Base-by-base conservation (phyloP, 2,113 vertebrate species). In the Anolis carolinensis region DNA sequence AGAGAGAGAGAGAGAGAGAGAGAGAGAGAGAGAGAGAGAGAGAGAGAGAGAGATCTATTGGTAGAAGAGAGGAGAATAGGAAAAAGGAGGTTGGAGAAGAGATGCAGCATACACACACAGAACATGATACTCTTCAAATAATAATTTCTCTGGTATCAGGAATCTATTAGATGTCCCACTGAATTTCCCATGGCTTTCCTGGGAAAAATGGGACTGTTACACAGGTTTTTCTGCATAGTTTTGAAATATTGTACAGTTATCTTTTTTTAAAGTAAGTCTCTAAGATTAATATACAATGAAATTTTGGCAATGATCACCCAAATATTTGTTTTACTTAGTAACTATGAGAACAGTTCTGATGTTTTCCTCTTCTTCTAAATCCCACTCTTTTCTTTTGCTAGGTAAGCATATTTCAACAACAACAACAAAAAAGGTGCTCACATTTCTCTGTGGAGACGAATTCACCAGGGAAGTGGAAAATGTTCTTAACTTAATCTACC, bases 401-500 rank as follows among this genome's bases (percentile, higher is more conserved):
- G 59, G 52, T 85, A 82, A 62, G 50, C 48, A 86, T 70, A 52
- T 78, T 73, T 72, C 76, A 78, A 68, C 63, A 59, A 75, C 14
- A 85, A 79, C 34, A 11, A 76, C 9, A 73, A 34, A 84, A 83
- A 81, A 65, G 23, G 70, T 81, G 36, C 44, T 82, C 73, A 48
- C 36, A 72, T 85, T 85, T 81, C 79, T 89, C 39, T 75, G 18
- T 59, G n/a, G 87, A 86, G 21, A 71, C 50, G 55, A 82, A 89
- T 72, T 85, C 65, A 62, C 52, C 36, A 72, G 67, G 70, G 13
- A 85, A 85, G 52, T 86, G 52, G 79, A 85, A 89, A 89, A 82
- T 89, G 55, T 85, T 82, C 79, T 78, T 85, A 78, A 89, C 72
- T 76, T 88, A 85, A 85, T 85, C 83, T 79, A 86, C 36, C 48